Evolutionary conservation across 2,113 vertebrate genomes (phyloP).

Genomic region (Empidonax alnorum): DNA sequence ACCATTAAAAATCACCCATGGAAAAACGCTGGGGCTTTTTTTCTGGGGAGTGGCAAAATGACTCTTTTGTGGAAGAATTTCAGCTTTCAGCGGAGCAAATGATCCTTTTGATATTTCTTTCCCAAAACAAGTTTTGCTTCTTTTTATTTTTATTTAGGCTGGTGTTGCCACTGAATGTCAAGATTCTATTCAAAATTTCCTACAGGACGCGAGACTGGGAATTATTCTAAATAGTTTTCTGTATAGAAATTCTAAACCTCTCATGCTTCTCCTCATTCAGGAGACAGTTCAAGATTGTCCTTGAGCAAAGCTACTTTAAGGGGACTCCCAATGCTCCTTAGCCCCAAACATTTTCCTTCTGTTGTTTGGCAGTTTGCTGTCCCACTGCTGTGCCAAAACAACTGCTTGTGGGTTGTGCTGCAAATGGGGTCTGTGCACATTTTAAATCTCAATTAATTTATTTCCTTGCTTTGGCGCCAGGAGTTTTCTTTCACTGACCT

Average conservation of each 20-base stretch:
- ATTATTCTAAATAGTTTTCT: background rate
- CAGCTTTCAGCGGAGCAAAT: conserved; percentile 9
- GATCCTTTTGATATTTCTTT: background rate
- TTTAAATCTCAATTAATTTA: background rate
- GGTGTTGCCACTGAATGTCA: background rate
- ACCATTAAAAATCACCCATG: background rate
- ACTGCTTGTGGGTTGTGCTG: accelerated
- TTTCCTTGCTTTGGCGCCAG: background rate
- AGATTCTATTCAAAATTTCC: background rate
- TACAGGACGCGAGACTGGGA: background rate
- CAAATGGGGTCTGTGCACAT: background rate
- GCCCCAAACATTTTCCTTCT: background rate
- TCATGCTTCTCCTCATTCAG: background rate
- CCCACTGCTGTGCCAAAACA: background rate
- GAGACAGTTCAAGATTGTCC: background rate
- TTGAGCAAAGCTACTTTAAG: background rate
- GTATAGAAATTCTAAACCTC: background rate
- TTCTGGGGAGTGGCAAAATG: conserved; percentile 14
- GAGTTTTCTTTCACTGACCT: background rate
- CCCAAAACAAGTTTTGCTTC: background rate
- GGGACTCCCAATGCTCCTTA: background rate
- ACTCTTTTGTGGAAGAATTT: background rate
- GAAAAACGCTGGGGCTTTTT: background rate
- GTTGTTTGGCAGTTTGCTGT: background rate
- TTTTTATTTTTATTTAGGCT: background rate